Evolutionary conservation across 2,888 invertebrate species (phyloP), one percentile per base, ranked within the genome.

Genomic region (Colostygia pectinataria): DNA sequence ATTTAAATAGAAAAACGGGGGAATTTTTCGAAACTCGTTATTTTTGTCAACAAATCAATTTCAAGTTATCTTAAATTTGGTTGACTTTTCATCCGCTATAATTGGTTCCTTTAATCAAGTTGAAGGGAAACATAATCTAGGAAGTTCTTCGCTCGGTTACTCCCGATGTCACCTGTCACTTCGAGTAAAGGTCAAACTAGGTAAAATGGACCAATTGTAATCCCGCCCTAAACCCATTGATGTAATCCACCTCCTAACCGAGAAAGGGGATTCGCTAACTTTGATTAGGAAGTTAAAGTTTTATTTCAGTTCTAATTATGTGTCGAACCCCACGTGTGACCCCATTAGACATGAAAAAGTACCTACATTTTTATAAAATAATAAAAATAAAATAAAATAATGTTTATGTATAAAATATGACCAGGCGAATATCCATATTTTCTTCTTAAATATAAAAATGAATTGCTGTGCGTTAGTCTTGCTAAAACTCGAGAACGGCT

Each of bases 131-230:
- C 20, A 20, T 5, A 63, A 61, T 55, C 59, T 57, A 47, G 50
- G 34, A 59, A 64, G 61, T 36, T 47, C 10, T 1, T 57, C 59
- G 61, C 63, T 66, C 55, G 54, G 41, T 55, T 53, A 58, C 63
- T 54, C 41, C 36, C 45, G 58, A 37, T 43, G 47, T 61, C 64
- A 67, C 63, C 61, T 64, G 66, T 67, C 67, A 65, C 48, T 56
- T 23, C 28, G 34, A 57, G 15, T 4, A 15, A 15, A 20, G 20
- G 53, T 57, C 57, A 49, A 59, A 55, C 54, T 61, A 45, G 42
- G 44, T 36, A 54, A 48, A 53, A 67, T 61, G 57, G 56, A 59
- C 58, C 61, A 20, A 44, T 50, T 23, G 34, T 47, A 33, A 42
- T 47, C 55, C 63, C 36, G 10, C 27, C 43, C 12, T 43, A 55